phyloP scores from a whole-genome alignment of 2,113 vertebrate species.

The rat (Rattus norvegicus) region GRCr8 NC_086027.1:75941001-75941500 shows the following conservation, averaged over 20 bases:
- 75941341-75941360: background rate
- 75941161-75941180: background rate
- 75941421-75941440: background rate
- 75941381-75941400: background rate
- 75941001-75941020: background rate
- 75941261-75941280: background rate
- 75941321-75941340: background rate
- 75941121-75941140: background rate
- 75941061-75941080: background rate
- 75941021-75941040: background rate
- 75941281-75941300: background rate
- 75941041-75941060: background rate
- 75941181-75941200: background rate
- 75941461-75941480: background rate
- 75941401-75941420: background rate
- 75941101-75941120: background rate
- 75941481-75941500: conserved; percentile 44
- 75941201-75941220: background rate
- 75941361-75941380: conserved; percentile 27
- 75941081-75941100: background rate
- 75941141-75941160: background rate
- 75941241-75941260: background rate
- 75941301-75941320: background rate
- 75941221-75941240: background rate
- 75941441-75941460: conserved; percentile 1